Evolutionary conservation across 2,113 vertebrate genomes (phyloP).

Genomic region (Clarias batrachus): DNA sequence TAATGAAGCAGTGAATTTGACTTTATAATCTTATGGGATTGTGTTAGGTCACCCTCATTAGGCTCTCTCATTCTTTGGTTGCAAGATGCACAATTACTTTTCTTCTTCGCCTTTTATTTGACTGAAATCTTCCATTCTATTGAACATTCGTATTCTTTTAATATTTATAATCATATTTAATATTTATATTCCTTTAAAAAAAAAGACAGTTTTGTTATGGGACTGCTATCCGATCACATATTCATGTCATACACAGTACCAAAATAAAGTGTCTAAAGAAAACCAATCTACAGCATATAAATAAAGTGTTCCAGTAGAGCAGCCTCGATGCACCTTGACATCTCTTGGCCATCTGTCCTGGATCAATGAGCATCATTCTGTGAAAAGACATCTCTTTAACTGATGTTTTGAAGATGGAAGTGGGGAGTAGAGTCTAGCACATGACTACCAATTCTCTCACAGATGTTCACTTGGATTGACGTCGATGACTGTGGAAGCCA

Average conservation of each 20-base stretch:
- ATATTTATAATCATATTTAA: not conserved
- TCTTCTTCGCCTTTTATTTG: not conserved
- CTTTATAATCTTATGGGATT: slow-evolving; percentile 2
- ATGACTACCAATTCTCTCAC: not conserved
- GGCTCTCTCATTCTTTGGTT: not conserved
- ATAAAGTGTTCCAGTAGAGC: not conserved
- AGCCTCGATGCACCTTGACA: not conserved
- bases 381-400: not conserved
- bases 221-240: not conserved
- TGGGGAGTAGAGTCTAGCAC: not conserved
- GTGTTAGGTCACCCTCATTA: not conserved
- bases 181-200: not conserved
- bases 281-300: not conserved
- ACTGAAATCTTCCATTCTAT: not conserved
- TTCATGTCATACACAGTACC: not conserved
- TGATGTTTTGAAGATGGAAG: not conserved
- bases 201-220: not conserved
- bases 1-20: slow-evolving; percentile 4
- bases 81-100: not conserved
- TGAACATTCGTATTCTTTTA: not conserved
- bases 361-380: not conserved
- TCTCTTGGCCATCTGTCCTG: not conserved
- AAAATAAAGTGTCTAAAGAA: not conserved
- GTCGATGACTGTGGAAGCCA: not conserved
- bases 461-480: not conserved